These are phyloP conservation scores for Limnephilus rhombicus DNA, from an alignment of 2,888 invertebrate species.

Conservation along the genomic window DNA sequence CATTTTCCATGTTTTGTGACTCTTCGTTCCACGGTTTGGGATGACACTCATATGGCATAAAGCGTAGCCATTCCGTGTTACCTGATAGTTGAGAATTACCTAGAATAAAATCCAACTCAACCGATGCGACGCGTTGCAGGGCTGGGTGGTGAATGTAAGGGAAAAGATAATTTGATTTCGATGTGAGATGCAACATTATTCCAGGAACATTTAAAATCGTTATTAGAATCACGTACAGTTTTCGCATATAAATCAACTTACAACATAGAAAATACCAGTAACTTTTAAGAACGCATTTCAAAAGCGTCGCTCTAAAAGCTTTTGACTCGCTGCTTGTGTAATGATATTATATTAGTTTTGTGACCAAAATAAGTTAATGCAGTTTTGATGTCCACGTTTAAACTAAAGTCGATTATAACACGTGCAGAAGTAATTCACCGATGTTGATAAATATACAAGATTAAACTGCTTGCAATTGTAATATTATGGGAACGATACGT, in stretches of 20 bases:
- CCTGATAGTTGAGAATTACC: not conserved
- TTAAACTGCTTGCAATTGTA: slow-evolving; percentile 35
- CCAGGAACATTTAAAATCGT: not conserved
- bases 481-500: not conserved
- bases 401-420: slow-evolving; percentile 34
- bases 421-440: slow-evolving; percentile 44
- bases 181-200: not conserved
- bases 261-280: not conserved
- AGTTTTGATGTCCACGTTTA: slow-evolving; percentile 20
- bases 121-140: not conserved
- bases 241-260: not conserved
- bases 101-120: not conserved
- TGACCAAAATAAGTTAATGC: slow-evolving; percentile 39
- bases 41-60: too few species aligned
- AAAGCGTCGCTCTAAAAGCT: not conserved
- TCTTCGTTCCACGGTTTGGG: too few species aligned
- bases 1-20: not conserved
- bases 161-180: not conserved
- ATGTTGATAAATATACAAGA: slow-evolving; percentile 45
- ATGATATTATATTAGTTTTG: slow-evolving; percentile 9
- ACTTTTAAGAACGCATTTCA: not conserved
- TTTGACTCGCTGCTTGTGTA: not conserved
- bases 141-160: not conserved
- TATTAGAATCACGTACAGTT: not conserved
- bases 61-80: too few species aligned